These are phyloP conservation scores for Gonatopus flavifemur DNA, from an alignment of 1,140 invertebrate species.

Conservation along the genomic window DNA sequence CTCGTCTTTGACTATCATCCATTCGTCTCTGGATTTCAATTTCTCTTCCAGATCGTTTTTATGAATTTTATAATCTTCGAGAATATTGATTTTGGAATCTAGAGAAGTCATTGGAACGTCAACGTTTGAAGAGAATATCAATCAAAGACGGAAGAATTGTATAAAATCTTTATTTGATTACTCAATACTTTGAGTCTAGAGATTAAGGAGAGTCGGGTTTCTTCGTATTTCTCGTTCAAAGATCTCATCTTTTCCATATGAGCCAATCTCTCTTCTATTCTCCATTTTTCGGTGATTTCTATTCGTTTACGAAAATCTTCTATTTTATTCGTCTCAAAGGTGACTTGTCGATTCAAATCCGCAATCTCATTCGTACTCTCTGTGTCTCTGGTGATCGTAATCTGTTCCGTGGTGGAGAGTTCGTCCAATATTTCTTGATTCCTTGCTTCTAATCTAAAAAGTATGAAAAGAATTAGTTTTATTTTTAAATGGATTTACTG, in stretches of 20 bases:
- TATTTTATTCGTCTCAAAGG: conserved; percentile 22
- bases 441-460: conserved; percentile 32
- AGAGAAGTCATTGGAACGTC: conserved; percentile 3
- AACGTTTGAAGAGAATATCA: not conserved
- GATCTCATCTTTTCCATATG: conserved; percentile 26
- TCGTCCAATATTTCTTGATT: conserved; percentile 33
- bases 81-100: conserved; percentile 40
- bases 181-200: conserved; percentile 39
- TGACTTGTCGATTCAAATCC: conserved; percentile 32
- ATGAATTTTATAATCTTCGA: conserved; percentile 42
- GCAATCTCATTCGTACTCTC: conserved; percentile 38
- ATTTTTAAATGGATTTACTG: conserved; percentile 1
- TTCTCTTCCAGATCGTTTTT: conserved; percentile 27
- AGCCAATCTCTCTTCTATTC: conserved; percentile 19
- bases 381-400: conserved; percentile 10
- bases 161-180: conserved; percentile 21
- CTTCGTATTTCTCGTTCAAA: conserved; percentile 32
- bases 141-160: not conserved
- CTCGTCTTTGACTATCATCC: conserved; percentile 24
- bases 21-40: conserved; percentile 18
- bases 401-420: conserved; percentile 9
- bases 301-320: conserved; percentile 24
- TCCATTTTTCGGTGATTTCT: conserved; percentile 17
- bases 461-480: conserved; percentile 1
- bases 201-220: conserved; percentile 26